A percentile compares a stretch with the other conserved stretches of the same genome.
These are phyloP conservation scores for Clupea harengus DNA, from an alignment of 2,113 vertebrate genomes.

Conservation along the genomic window DNA sequence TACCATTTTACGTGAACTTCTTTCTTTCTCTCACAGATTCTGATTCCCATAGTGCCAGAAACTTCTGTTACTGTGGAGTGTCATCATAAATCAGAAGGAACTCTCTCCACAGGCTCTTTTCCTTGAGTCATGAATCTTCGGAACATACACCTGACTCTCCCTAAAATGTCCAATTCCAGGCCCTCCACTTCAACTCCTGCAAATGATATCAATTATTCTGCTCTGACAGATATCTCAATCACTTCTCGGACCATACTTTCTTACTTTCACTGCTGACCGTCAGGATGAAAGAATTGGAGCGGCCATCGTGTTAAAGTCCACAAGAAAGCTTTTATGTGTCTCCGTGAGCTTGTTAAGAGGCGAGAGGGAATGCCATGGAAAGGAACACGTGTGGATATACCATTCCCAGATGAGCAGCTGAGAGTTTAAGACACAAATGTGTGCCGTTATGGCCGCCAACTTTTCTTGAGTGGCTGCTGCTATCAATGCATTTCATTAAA, in stretches of 20 bases:
- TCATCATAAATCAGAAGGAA: not conserved
- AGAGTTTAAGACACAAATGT: constrained; percentile 58
- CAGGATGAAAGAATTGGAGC: constrained; percentile 54
- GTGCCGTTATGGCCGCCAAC: constrained; percentile 38
- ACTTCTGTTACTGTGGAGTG: not conserved
- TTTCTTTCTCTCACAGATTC: not conserved
- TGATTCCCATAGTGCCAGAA: not conserved
- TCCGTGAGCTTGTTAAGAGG: constrained; percentile 65
- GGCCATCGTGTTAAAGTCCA: constrained; percentile 50
- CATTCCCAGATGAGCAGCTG: constrained; percentile 52
- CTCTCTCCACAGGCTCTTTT: not conserved
- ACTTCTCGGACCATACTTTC: not conserved
- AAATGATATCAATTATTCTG: constrained; percentile 6
- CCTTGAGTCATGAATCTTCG: not conserved
- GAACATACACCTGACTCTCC: constrained; percentile 1
- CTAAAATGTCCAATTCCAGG: not conserved
- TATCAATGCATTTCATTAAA: constrained; percentile 65
- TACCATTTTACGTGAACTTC: not conserved
- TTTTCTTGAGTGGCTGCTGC: constrained; percentile 43
- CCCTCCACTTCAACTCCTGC: not conserved
- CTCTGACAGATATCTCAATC: constrained; percentile 8
- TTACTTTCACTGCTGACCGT: constrained; percentile 35
- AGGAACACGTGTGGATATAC: constrained; percentile 56
- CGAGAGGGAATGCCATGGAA: constrained; percentile 62
- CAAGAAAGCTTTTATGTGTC: constrained; percentile 55